Percentiles rank a stretch among this genome's conserved stretches.
phyloP scores from a whole-genome alignment of 2,888 invertebrate species.

The Caenorhabditis drosophilae region DNA sequence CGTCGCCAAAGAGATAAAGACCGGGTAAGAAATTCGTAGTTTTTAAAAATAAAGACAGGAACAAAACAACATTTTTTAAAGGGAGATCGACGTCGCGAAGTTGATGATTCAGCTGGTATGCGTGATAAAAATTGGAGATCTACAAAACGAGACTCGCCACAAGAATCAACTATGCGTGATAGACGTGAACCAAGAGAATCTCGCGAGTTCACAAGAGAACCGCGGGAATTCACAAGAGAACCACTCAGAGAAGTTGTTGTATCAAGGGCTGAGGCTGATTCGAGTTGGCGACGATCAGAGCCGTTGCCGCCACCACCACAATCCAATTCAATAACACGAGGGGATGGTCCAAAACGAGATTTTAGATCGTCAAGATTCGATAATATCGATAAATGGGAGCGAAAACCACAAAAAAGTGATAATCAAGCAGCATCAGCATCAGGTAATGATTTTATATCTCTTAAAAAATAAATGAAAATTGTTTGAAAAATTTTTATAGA shows the following conservation, averaged over 20 bases:
- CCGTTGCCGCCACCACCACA: not conserved
- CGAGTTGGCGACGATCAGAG: not conserved
- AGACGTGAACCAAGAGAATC: no score
- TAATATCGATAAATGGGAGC: no score
- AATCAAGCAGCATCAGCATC: no score
- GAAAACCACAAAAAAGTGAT: no score
- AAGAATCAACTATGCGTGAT: no score
- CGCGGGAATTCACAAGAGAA: constrained; percentile 18
- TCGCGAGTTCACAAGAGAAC: constrained; percentile 7
- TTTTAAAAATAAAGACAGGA: not conserved
- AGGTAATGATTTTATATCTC: no score
- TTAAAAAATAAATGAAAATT: no score
- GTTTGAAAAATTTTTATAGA: no score
- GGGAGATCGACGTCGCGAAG: constrained; percentile 17
- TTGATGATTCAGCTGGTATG: constrained; percentile 43
- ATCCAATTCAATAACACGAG: no score
- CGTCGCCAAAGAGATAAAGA: constrained; percentile 29
- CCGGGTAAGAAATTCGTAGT: constrained; percentile 1
- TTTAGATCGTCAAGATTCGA: no score
- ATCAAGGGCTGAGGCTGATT: constrained; percentile 1
- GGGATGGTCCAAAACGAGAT: no score
- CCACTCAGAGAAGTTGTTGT: constrained; percentile 21
- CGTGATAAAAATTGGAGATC: constrained; percentile 44
- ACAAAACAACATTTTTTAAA: not conserved
- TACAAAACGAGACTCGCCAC: constrained; percentile 15